Conservation (phyloP, 2,113 vertebrate genomes). For the Synchiropus splendidus region DNA sequence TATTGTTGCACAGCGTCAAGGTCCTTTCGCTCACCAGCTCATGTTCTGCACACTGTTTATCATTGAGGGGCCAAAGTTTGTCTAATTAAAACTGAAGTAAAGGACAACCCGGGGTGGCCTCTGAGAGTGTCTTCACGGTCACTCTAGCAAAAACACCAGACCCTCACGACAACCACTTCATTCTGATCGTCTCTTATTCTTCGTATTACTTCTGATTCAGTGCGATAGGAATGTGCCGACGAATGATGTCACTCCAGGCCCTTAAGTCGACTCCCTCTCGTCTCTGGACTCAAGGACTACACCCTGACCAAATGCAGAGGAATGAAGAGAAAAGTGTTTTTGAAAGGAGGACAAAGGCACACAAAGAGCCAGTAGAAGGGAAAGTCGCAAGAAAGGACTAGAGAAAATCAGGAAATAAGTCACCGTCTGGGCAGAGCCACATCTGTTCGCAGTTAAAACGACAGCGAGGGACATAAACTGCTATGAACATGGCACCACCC, state of each 20-base stretch:
- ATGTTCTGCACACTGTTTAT: too few species aligned
- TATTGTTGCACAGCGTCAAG: too few species aligned
- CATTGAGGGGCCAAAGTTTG: slow-evolving; percentile 12
- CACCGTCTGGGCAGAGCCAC: slow-evolving; percentile 38
- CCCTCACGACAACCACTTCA: slow-evolving; percentile 10
- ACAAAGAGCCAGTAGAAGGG: slow-evolving; percentile 3
- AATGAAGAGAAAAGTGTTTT: not conserved
- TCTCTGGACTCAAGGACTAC: slow-evolving; percentile 21
- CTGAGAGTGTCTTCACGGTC: slow-evolving; percentile 7
- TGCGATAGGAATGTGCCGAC: slow-evolving; percentile 46
- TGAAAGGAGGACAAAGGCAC: not conserved
- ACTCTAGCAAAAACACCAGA: slow-evolving; percentile 30
- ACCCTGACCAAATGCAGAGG: slow-evolving; percentile 1
- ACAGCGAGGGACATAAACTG: slow-evolving; percentile 41
- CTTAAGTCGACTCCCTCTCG: slow-evolving; percentile 21
- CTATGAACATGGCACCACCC: slow-evolving; percentile 19
- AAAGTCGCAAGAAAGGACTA: not conserved
- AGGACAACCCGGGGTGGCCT: slow-evolving; percentile 19
- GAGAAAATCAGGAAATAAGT: slow-evolving; percentile 49
- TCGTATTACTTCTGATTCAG: slow-evolving; percentile 34
- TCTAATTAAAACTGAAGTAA: slow-evolving; percentile 20
- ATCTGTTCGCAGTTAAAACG: slow-evolving; percentile 57
- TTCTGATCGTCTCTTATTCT: slow-evolving; percentile 17
- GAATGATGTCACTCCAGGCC: slow-evolving; percentile 55
- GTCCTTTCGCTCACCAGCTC: too few species aligned